Percentiles rank a stretch among this genome's conserved stretches.
Evolutionary conservation across 2,888 invertebrate genomes (phyloP).

Genomic region (Cephus runcator): DNA sequence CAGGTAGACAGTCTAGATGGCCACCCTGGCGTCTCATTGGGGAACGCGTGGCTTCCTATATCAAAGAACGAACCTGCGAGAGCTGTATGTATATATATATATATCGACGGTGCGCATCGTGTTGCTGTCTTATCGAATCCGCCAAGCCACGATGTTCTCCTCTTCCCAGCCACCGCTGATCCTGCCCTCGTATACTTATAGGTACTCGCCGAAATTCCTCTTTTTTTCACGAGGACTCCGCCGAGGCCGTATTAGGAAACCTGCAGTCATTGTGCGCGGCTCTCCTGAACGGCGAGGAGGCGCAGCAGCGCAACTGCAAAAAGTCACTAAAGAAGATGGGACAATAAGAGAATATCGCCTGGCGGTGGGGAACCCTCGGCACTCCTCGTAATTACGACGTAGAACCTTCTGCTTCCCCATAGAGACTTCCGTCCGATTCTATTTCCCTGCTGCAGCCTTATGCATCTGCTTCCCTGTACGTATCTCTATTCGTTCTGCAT

Average conservation of each 20-base stretch:
- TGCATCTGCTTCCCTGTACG: not conserved
- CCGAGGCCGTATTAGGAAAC: slow-evolving; percentile 58
- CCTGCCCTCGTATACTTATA: not conserved
- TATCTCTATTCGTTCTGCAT: not conserved
- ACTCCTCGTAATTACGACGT: slow-evolving; percentile 34
- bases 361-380: slow-evolving; percentile 17
- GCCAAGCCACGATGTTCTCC: not conserved
- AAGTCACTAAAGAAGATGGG: slow-evolving; percentile 31
- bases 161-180: slow-evolving; percentile 36
- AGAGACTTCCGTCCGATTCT: not conserved
- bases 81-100: slow-evolving; percentile 4
- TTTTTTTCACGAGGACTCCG: slow-evolving; percentile 40
- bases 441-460: not conserved
- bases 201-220: slow-evolving; percentile 51
- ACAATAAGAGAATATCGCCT: slow-evolving; percentile 25
- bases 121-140: not conserved
- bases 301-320: slow-evolving; percentile 22
- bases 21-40: slow-evolving; percentile 1
- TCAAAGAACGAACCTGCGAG: slow-evolving; percentile 8
- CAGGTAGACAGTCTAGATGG: not conserved
- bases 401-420: not conserved
- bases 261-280: slow-evolving; percentile 55
- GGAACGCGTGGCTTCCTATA: slow-evolving; percentile 8
- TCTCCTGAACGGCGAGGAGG: slow-evolving; percentile 35
- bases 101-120: not conserved